Conservation (phyloP, 2,797 vertebrate genomes). For the Hydrocynus forskahlii region DNA sequence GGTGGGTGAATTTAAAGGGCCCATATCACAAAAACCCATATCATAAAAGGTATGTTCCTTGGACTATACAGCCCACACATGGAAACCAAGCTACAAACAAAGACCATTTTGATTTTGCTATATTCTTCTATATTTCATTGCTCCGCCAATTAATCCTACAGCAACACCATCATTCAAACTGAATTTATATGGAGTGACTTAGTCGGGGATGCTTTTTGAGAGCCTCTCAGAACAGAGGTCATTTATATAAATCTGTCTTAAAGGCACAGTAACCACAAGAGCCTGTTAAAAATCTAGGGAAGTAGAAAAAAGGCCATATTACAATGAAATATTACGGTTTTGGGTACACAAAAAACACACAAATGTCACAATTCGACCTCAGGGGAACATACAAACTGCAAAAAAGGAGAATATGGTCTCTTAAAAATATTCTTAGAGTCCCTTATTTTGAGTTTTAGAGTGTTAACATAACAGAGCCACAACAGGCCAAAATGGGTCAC, state of each 20-base stretch:
- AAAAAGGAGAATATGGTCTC: background rate
- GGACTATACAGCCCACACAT: background rate
- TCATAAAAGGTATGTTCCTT: background rate
- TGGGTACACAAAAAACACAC: background rate
- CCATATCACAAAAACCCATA: background rate
- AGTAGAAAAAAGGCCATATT: background rate
- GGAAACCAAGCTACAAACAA: background rate
- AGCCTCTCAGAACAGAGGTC: background rate
- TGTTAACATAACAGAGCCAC: background rate
- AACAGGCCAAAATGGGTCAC: background rate
- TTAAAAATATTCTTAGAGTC: background rate
- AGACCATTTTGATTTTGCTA: background rate
- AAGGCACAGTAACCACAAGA: background rate
- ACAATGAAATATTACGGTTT: background rate
- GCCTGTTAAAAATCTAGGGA: background rate
- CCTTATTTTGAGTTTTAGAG: background rate
- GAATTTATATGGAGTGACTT: background rate
- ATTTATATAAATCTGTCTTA: background rate
- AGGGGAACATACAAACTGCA: background rate
- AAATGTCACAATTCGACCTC: background rate
- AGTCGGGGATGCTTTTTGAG: background rate
- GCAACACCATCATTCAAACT: background rate
- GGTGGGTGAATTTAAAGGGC: background rate
- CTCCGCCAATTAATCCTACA: background rate
- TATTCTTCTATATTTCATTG: background rate